phyloP scores from a whole-genome alignment of 1,140 invertebrate genomes.

The Neuroterus valhalla region DNA sequence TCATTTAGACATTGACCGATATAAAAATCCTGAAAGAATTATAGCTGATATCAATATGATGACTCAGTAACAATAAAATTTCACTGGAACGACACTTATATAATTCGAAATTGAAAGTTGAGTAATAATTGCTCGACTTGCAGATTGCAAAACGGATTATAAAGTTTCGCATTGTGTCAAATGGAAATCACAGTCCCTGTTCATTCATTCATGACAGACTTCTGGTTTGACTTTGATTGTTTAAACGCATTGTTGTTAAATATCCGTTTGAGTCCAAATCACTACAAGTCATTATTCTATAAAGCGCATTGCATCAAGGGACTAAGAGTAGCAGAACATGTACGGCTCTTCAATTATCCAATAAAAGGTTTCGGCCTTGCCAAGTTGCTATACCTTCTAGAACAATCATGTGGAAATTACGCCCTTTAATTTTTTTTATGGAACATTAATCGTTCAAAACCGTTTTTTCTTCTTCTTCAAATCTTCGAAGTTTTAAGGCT shows the following conservation, averaged over 20 bases:
- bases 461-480: background rate
- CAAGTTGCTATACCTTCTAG: constrained; percentile 55
- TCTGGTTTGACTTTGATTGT: constrained; percentile 22
- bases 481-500: background rate
- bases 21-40: background rate
- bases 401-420: constrained; percentile 54
- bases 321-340: constrained; percentile 40
- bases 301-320: constrained; percentile 50
- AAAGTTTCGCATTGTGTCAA: constrained; percentile 16
- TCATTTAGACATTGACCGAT: background rate
- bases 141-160: background rate
- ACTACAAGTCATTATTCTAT: constrained; percentile 50
- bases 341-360: constrained; percentile 56
- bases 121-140: background rate
- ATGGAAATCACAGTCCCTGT: background rate
- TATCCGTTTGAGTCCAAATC: constrained; percentile 28
- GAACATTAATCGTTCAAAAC: background rate
- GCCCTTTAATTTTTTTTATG: constrained; percentile 50
- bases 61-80: too few species aligned
- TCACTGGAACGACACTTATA: background rate
- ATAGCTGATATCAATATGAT: too few species aligned
- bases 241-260: constrained; percentile 27
- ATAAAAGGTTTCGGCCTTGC: constrained; percentile 56
- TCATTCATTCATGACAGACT: constrained; percentile 21
- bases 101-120: constrained; percentile 13